Base-by-base conservation (phyloP, 1,140 invertebrate genomes). In the Copidosoma floridanum region DNA sequence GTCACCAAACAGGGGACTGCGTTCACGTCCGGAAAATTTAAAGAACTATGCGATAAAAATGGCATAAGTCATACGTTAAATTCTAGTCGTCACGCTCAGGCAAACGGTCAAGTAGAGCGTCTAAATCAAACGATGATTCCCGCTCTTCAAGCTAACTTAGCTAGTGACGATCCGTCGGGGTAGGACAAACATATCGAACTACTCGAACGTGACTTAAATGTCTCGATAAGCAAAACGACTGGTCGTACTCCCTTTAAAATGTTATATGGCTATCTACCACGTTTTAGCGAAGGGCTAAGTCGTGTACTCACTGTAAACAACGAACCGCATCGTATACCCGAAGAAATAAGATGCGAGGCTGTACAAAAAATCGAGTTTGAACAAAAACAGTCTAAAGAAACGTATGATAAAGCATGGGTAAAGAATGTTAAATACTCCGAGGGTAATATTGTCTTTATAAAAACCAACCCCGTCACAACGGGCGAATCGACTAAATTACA, bases 1-100 rank as follows among this genome's bases (percentile, higher is more conserved):
- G 58, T 70, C 3, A 50, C 63, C 0, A 74, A 77, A 47, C 37
- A 67, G 46, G 72, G 73, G 14, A 66, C 62, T 26, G 48, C 65
- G 14, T 75, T 75, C 61, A 71, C 69, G 0, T 62, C 64, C 1
- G 63, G 66, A 16, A 21, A 53, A 29, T 71, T 75, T 41, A 27
- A 62, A 47, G 37, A 66, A 18, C 69, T 68, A 61, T 67, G 66
- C 16, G 26, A 64, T 3, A 14, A 64, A 21, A 23, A 64, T 10
- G 57, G 61, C 0, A 72, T 78, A 12, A 59, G 53, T n/a, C 67
- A 72, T 47, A 63, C 66, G 0, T 16, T 63, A 23, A 73, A 65
- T 52, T 71, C 70, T 10, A 64, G 66, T 21, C 54, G 61, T 10
- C 69, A 66, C 16, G 71, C 72, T 0, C 58, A 68, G 26, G 70